These are phyloP conservation scores for Phymanthus crucifer DNA, from an alignment of 92 coral and sea anemone species.

Conservation along the genomic window DNA sequence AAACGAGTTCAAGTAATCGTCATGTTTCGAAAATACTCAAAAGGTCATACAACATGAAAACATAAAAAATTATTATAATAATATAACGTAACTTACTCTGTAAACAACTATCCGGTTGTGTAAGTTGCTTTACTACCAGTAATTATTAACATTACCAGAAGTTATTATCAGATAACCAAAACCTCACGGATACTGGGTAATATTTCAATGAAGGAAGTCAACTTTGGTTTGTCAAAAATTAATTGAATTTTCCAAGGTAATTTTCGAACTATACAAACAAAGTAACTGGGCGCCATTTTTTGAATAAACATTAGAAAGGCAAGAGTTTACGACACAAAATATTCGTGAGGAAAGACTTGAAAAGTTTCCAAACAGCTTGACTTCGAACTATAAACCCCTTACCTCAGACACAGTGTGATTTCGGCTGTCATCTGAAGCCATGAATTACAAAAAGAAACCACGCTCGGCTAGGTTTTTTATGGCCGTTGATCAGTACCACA, in stretches of 20 bases:
- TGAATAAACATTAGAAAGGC: background rate
- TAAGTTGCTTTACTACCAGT: too few relatives aligned
- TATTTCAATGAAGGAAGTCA: too few relatives aligned
- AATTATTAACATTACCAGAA: too few relatives aligned
- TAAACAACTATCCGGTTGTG: too few relatives aligned
- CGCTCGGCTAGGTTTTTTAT: background rate
- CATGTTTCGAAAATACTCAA: too few relatives aligned
- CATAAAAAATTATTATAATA: too few relatives aligned
- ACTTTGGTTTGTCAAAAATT: background rate
- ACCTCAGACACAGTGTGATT: constrained; percentile 26
- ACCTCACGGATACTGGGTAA: too few relatives aligned
- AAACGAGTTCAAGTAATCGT: too few relatives aligned
- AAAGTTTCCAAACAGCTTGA: background rate
- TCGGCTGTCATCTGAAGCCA: constrained; percentile 20
- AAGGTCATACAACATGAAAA: too few relatives aligned
- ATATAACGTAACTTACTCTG: too few relatives aligned
- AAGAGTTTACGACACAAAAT: background rate
- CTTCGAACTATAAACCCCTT: background rate
- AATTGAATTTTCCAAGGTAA: background rate
- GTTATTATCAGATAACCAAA: too few relatives aligned
- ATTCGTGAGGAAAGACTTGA: background rate
- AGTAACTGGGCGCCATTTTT: constrained; percentile 1
- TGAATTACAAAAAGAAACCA: constrained; percentile 7
- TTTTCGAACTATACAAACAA: background rate
- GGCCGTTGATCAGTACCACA: background rate